Evolutionary conservation across 2,113 vertebrate species (phyloP).

Genomic region (Tichodroma muraria): DNA sequence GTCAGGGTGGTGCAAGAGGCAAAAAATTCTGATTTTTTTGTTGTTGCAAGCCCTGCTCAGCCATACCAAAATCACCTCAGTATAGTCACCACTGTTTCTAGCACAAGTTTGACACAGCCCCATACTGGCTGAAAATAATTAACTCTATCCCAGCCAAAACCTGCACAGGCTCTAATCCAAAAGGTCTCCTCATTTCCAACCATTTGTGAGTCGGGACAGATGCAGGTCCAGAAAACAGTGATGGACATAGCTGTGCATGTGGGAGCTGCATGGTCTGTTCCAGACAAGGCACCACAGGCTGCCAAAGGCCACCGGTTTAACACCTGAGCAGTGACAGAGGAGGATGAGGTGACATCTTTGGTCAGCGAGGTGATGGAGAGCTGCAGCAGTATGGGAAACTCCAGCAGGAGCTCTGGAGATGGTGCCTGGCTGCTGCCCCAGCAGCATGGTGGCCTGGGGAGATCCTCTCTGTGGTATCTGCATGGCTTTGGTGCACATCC

Average conservation of each 20-base stretch:
- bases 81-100: not conserved
- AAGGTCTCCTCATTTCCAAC: not conserved
- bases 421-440: not conserved
- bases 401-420: not conserved
- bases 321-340: not conserved
- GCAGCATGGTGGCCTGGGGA: accelerated
- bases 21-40: not conserved
- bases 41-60: not conserved
- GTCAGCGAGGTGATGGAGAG: not conserved
- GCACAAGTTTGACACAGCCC: not conserved
- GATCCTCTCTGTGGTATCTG: not conserved
- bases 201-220: not conserved
- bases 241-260: accelerated
- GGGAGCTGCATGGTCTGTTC: not conserved
- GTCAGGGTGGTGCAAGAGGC: not conserved
- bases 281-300: accelerated
- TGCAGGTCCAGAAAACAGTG: accelerated
- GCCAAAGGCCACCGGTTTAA: not conserved
- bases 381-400: accelerated
- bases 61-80: not conserved
- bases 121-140: not conserved
- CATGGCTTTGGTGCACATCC: accelerated
- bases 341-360: not conserved
- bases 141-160: not conserved
- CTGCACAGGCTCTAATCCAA: not conserved